phyloP scores from a whole-genome alignment of 1,140 invertebrate species.

The Caerostris extrusa region DNA sequence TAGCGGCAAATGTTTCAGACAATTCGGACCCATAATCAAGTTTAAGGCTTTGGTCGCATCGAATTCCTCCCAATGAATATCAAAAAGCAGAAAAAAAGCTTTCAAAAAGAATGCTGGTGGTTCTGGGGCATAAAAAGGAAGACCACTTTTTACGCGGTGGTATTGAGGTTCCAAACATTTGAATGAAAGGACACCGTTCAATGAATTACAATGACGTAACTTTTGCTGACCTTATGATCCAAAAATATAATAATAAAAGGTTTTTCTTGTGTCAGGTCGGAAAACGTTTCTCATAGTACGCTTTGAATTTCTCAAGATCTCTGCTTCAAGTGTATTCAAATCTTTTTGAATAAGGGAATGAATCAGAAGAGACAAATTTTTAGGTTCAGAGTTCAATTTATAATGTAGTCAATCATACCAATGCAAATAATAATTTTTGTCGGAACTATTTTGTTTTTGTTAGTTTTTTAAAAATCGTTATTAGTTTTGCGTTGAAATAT shows the following conservation, averaged over 20 bases:
- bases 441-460: too few species aligned
- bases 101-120: not conserved
- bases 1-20: slow-evolving; percentile 21
- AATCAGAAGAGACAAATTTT: not conserved
- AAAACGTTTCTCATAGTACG: slow-evolving; percentile 5
- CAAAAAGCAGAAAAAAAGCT: slow-evolving; percentile 9
- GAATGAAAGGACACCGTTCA: slow-evolving; percentile 62
- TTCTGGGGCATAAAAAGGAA: not conserved
- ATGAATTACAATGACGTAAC: slow-evolving; percentile 70
- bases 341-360: not conserved
- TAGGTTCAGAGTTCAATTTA: not conserved
- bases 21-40: not conserved
- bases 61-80: slow-evolving; percentile 9
- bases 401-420: too few species aligned
- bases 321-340: slow-evolving; percentile 30
- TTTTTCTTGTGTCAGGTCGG: not conserved
- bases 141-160: slow-evolving; percentile 32
- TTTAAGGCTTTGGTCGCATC: not conserved
- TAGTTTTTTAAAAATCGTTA: too few species aligned
- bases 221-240: slow-evolving; percentile 54
- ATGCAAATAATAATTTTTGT: too few species aligned
- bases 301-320: slow-evolving; percentile 28
- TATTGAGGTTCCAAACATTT: slow-evolving; percentile 56
- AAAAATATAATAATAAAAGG: slow-evolving; percentile 65
- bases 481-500: too few species aligned